phyloP scores from a whole-genome alignment of 2,113 vertebrate species.

The Noturus placidus region DNA sequence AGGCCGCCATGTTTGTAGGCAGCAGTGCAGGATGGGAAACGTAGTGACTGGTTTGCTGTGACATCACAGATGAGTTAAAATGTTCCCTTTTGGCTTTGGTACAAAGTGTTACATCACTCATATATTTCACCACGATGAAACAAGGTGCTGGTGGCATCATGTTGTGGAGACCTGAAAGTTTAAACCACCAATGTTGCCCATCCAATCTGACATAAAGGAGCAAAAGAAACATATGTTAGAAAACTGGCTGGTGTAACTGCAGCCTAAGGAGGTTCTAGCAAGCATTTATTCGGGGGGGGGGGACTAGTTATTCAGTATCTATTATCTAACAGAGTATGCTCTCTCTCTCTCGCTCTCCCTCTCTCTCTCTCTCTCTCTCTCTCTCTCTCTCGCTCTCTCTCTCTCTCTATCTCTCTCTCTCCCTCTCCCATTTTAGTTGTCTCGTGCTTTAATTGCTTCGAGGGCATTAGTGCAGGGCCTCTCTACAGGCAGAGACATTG shows the following conservation, averaged over 20 bases:
- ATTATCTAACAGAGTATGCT: background rate
- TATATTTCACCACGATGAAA: background rate
- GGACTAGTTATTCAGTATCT: background rate
- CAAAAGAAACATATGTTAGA: background rate
- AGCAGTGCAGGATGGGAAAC: no score
- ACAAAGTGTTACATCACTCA: background rate
- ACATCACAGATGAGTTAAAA: background rate
- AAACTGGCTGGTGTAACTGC: background rate
- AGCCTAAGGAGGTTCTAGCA: background rate
- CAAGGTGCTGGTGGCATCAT: background rate
- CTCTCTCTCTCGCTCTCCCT: background rate
- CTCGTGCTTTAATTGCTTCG: conserved; percentile 80
- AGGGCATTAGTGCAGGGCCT: conserved; percentile 80
- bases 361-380: no score
- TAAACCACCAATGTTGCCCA: background rate
- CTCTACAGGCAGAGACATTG: conserved; percentile 79
- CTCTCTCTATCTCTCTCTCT: background rate
- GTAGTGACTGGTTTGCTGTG: no score
- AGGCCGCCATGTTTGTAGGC: no score
- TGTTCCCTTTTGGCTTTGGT: background rate
- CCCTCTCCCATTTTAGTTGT: conserved; percentile 66
- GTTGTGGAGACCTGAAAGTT: background rate
- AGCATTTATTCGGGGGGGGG: background rate
- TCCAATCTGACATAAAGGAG: background rate
- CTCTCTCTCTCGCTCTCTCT: background rate